Base-by-base conservation (phyloP, 2,888 invertebrate genomes). In the Xestia rhomboidea region DNA sequence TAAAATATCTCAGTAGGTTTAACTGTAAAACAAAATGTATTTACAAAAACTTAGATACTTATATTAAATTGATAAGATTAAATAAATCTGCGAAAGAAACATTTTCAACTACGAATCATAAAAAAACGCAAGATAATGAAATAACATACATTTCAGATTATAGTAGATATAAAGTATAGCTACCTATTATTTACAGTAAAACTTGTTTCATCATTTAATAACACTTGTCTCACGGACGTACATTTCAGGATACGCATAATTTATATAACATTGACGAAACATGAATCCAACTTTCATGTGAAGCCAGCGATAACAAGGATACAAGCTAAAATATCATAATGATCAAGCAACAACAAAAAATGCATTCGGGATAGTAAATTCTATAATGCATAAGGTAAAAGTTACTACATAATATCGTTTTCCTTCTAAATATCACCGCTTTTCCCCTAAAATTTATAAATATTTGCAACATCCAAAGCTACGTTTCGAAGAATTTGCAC, bases 401-500 rank as follows among this genome's bases (percentile, higher is more conserved):
- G 4, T 34, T 34, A n/a, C 30, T 68, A 34, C 8, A 57, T n/a
- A 68, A 64, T 51, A 49, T 13, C 15, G 30, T 62, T 77, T 82
- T 85, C 77, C 75, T 82, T 41, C n/a, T 49, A 54, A 72, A 72
- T 34, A 66, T 8, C 4, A 44, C 0, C 3, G 15, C 80, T 27
- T 84, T 84, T 73, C 57, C 73, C 76, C 30, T 70, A 69, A 84
- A 80, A 73, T 66, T 6, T 44, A 44, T 62, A 21, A 24, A 15
- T 27, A 57, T 4, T 62, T 73, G 30, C 41, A 77, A 71, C 34
- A 73, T 66, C 68, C 75, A 73, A 82, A 84, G 86, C 83, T 82
- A 73, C 49, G 67, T 73, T 85, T 71, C 62, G 51, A 21, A 80
- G 76, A 78, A 74, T 79, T 68, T 76, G 87, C 76, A 86, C 71